These are phyloP conservation scores for Danaus chrysippus DNA, from an alignment of 2,888 invertebrate species.

Conservation along the genomic window DNA sequence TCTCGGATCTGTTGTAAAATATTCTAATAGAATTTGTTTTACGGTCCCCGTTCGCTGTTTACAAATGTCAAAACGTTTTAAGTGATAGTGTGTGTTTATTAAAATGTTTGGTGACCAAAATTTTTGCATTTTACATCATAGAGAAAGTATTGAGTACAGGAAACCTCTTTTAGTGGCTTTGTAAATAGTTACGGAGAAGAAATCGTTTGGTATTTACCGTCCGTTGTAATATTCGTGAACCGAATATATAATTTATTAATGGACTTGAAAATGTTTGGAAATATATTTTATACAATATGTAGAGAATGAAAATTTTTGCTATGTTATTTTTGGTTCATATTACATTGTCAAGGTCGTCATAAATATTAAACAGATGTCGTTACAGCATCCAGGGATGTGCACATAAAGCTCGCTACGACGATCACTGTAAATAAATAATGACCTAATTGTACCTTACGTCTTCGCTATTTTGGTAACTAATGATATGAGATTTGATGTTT, in stretches of 20 bases:
- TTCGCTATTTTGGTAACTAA: slow-evolving; percentile 65
- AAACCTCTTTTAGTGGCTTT: slow-evolving; percentile 33
- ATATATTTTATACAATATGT: background rate
- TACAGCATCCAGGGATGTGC: slow-evolving; percentile 45
- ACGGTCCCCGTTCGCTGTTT: background rate
- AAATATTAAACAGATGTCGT: slow-evolving; percentile 50
- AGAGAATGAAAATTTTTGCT: background rate
- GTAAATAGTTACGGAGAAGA: slow-evolving; percentile 44
- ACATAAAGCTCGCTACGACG: slow-evolving; percentile 52
- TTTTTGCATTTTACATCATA: slow-evolving; percentile 36
- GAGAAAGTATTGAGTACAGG: slow-evolving; percentile 58
- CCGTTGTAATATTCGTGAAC: no score
- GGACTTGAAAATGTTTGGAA: no score
- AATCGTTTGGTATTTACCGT: slow-evolving; percentile 6
- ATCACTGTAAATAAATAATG: slow-evolving; percentile 75
- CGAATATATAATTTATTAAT: no score
- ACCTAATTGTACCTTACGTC: slow-evolving; percentile 69
- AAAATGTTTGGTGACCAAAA: slow-evolving; percentile 39
- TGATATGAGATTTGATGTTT: slow-evolving; percentile 36
- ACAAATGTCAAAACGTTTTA: background rate
- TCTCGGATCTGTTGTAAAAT: slow-evolving; percentile 29
- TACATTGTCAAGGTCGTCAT: slow-evolving; percentile 63
- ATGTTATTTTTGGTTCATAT: slow-evolving; percentile 34
- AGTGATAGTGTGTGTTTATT: background rate
- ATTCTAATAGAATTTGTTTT: background rate